A percentile compares a stretch with the other conserved stretches of the same genome.
These are phyloP conservation scores for Anodontia alba DNA, from an alignment of 2,888 invertebrate species.

Conservation along the genomic window DNA sequence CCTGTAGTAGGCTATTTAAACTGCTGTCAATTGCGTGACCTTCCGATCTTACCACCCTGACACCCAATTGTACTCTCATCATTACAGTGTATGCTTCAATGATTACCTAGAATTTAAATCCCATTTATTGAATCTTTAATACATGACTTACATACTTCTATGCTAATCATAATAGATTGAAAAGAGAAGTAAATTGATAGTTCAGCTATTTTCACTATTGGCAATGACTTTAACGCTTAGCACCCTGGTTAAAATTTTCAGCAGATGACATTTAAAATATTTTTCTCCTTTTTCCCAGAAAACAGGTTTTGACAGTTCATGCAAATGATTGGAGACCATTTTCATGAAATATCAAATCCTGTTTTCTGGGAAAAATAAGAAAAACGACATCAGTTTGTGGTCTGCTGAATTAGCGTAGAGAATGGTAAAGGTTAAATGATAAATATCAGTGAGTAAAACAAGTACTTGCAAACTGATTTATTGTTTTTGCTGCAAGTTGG, in stretches of 20 bases:
- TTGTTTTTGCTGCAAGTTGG: neutral
- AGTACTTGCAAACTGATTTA: constrained; percentile 3
- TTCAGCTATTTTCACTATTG: neutral
- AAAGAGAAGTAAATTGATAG: neutral
- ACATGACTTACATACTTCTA: constrained; percentile 9
- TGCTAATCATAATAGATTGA: constrained; percentile 2
- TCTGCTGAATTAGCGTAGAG: too few species aligned
- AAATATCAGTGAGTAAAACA: neutral
- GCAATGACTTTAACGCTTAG: too few species aligned
- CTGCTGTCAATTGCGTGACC: constrained; percentile 25
- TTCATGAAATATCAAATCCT: too few species aligned
- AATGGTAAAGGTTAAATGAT: too few species aligned
- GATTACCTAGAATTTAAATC: constrained; percentile 1
- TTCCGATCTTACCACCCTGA: constrained; percentile 36
- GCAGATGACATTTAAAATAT: too few species aligned
- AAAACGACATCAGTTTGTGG: too few species aligned
- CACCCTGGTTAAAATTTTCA: too few species aligned
- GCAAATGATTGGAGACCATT: too few species aligned
- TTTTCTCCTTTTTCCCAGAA: too few species aligned
- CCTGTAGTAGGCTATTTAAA: neutral
- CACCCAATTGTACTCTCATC: constrained; percentile 23
- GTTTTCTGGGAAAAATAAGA: too few species aligned
- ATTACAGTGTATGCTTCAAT: constrained; percentile 4
- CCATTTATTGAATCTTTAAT: constrained; percentile 10
- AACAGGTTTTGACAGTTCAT: too few species aligned